Percentiles rank a stretch among this genome's conserved stretches.
Evolutionary conservation across 2,113 vertebrate genomes (phyloP).

Genomic region (Neodontobutis hainanensis): DNA sequence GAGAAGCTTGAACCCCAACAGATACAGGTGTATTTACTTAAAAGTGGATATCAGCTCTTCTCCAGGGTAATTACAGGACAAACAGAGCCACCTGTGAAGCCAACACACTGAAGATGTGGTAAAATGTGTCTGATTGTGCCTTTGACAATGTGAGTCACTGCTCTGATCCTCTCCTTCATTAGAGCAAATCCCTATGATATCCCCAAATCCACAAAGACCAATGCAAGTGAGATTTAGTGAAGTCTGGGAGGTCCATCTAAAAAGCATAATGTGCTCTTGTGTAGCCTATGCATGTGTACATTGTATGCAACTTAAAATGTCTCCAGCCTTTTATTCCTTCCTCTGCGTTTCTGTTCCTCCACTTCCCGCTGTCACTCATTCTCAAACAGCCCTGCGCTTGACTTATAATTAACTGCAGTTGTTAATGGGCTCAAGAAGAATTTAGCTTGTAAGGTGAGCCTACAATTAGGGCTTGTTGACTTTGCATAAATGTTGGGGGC

Average conservation of each 20-base stretch:
- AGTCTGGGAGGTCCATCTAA: constrained; percentile 62
- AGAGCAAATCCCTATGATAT: constrained; percentile 55
- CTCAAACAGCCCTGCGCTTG: constrained; percentile 34
- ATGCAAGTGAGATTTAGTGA: constrained; percentile 57
- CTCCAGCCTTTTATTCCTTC: constrained; percentile 26
- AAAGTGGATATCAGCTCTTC: constrained; percentile 49
- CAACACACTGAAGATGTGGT: constrained; percentile 25
- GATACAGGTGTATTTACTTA: constrained; percentile 1
- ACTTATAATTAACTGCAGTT: constrained; percentile 77
- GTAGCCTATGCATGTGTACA: background rate
- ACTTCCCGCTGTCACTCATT: constrained; percentile 50
- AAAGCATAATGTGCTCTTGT: constrained; percentile 33
- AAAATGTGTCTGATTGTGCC: constrained; percentile 55
- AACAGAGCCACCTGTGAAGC: constrained; percentile 32
- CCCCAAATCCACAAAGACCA: constrained; percentile 39
- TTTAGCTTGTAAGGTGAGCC: constrained; percentile 77
- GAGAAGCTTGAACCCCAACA: too few species aligned
- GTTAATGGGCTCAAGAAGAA: constrained; percentile 79
- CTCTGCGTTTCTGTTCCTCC: constrained; percentile 15
- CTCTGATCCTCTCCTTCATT: constrained; percentile 67
- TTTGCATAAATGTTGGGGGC: constrained; percentile 79
- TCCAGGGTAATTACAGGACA: constrained; percentile 40
- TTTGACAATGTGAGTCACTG: constrained; percentile 57
- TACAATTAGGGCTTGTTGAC: constrained; percentile 83
- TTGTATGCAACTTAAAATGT: constrained; percentile 44